Base-by-base conservation (phyloP, 2,113 vertebrate species). In the Thalassarche chlororhynchos region DNA sequence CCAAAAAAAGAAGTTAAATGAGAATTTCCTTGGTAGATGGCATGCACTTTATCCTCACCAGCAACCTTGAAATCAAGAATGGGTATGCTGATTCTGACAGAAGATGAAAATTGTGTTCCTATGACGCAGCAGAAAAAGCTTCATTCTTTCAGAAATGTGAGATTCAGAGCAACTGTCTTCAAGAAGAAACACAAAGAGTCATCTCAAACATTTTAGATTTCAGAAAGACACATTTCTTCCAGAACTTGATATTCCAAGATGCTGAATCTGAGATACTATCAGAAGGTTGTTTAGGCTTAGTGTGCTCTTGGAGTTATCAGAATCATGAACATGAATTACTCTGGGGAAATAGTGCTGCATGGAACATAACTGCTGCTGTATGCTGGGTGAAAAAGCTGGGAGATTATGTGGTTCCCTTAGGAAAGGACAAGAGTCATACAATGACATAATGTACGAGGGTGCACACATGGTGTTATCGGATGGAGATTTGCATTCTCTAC, bases 381-480 rank as follows among this genome's bases (percentile, higher is more conserved):
- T 78, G 21, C 25, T 69, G 58, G 8, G 18, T 66, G 51, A 42
- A 85, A 81, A 79, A 93, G 1, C 26, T 38, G 8, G 5, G 26
- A 55, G 12, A 15, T 17, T 42, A 7, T 51, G 19, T 18, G 17
- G 1, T 2, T 32, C 15, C 16, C 19, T 32, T 13, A 20, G 5
- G n/a, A 66, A 38, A 78, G 26, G 3, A 20, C 12, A 7, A 4
- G 16, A 75, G 46, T 31, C 14, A 5, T 24, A 46, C 0, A 0
- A n/a, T 42, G 24, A 14, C 21, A 8, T 4, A 15, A 12, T 15
- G 4, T 44, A 36, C 0, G 0, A 70, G 13, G 17, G 5, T 31
- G 17, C 18, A 57, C 6, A 6, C 2, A 1, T 9, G 3, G 17
- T 49, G 6, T 34, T 12, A 57, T 29, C 16, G 36, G 32, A 12